Evolutionary conservation across 2,113 vertebrate genomes (phyloP), one percentile per base, ranked within the genome.

Genomic region (Ciconia boyciana): DNA sequence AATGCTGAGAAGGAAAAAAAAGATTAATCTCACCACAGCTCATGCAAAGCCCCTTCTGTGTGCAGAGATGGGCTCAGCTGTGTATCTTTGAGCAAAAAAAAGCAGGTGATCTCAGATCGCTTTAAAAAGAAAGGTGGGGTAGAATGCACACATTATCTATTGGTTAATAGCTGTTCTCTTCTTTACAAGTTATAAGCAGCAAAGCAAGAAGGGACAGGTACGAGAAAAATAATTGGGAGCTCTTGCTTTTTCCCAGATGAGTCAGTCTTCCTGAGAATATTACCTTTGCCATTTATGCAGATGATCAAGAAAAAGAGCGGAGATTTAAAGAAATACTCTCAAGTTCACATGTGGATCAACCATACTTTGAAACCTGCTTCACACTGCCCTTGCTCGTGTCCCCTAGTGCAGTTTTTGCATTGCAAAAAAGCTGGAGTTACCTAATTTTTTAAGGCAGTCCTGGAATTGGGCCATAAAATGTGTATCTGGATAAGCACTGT

Each of bases 171-270:
- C 13, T 21, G 36, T 69, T 87, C 49, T 68, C 60, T 83, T 87
- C 36, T 64, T 85, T 77, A 79, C 77, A 87, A 92, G 81, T 87
- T 86, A 34, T 68, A 57, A 58, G 32, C 69, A 93, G 46, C 61
- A 84, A 93, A 96, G 87, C 97, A 94, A 97, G 97, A 97, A 84
- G 13, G 39, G 92, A 72, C 97, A 98, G 94, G 96, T 96, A 94
- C 3, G 25, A 66, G n/a, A 28, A 76, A 90, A 61, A 36, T 60
- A 58, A 84, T 34, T 92, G 95, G 58, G 34, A 95, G 91, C 70
- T 70, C 74, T 90, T 79, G 78, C 62, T 61, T 93, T 97, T 97
- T 97, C 97, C 97, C 97, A 97, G 61, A 13, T 98, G 96, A 98
- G 64, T 98, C 98, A 98, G n/a, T 64, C 62, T 96, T 94, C 68